phyloP scores from a whole-genome alignment of 2,888 invertebrate genomes.

The Hymenopus coronatus region DNA sequence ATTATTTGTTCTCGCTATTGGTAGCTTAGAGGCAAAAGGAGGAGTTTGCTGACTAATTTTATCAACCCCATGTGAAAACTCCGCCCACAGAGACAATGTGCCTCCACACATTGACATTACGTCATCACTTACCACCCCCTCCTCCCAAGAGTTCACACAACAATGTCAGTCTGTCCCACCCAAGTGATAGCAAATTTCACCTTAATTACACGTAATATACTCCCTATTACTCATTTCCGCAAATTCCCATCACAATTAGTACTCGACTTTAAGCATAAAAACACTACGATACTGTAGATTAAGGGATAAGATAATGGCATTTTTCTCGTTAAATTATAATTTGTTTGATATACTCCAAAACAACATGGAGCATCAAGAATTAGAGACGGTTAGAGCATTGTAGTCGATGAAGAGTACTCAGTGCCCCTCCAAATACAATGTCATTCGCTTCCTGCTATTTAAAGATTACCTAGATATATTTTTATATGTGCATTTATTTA shows the following conservation, averaged over 20 bases:
- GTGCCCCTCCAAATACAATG: too few relatives aligned
- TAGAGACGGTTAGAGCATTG: too few relatives aligned
- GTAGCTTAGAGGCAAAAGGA: conserved; percentile 18
- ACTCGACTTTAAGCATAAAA: neutral
- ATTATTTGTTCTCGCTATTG: conserved; percentile 16
- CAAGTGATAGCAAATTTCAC: neutral
- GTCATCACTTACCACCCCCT: conserved; percentile 20
- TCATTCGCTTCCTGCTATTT: too few relatives aligned
- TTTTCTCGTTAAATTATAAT: neutral
- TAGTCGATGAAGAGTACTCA: too few relatives aligned
- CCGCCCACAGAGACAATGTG: conserved; percentile 18
- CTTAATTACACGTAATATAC: neutral
- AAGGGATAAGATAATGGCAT: neutral
- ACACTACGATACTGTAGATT: neutral
- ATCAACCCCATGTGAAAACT: conserved; percentile 10
- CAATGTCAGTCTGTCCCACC: neutral
- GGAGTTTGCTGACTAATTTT: conserved; percentile 14
- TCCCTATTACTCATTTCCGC: neutral
- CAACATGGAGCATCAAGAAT: too few relatives aligned
- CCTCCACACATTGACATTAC: conserved; percentile 22
- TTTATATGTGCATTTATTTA: too few relatives aligned
- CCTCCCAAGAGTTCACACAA: neutral
- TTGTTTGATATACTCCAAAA: neutral
- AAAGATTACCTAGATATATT: too few relatives aligned
- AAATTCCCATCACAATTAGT: neutral